A percentile compares a stretch with the other conserved stretches of the same genome.
Evolutionary conservation across 2,797 vertebrate species (phyloP).

Genomic region (Platyrinchus mystaceus): DNA sequence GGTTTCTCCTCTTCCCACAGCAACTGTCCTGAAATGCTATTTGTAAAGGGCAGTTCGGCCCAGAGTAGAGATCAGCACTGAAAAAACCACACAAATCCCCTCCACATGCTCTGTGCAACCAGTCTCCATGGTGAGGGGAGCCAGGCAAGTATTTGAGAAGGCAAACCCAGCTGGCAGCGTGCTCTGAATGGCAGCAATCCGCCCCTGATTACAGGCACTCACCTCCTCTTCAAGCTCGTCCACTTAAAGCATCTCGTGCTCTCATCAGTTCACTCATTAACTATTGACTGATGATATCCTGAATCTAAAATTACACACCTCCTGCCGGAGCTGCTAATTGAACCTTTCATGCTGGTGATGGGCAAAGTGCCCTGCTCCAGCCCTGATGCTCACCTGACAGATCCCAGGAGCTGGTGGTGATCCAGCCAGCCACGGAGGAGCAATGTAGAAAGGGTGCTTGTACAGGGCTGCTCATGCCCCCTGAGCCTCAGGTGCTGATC

Average conservation of each 20-base stretch:
- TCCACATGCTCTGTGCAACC: fast-evolving
- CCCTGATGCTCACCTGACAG: neutral
- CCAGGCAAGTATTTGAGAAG: conserved; percentile 26
- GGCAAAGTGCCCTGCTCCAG: conserved; percentile 16
- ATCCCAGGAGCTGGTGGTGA: fast-evolving
- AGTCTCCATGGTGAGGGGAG: conserved; percentile 57
- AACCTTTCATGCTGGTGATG: conserved; percentile 47
- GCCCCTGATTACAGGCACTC: conserved; percentile 63
- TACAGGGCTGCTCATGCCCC: neutral
- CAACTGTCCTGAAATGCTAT: neutral
- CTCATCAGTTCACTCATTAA: conserved; percentile 71
- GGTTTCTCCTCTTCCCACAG: neutral
- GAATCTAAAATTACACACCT: conserved; percentile 69
- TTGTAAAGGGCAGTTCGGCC: neutral
- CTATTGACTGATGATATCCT: conserved; percentile 66
- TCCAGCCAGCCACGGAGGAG: fast-evolving
- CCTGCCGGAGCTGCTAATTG: conserved; percentile 60
- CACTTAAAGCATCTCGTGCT: conserved; percentile 27
- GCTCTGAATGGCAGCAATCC: conserved; percentile 66
- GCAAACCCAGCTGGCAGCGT: conserved; percentile 49
- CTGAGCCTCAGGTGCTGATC: neutral
- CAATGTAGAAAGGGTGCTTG: neutral
- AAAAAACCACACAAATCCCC: neutral
- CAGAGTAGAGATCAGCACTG: neutral
- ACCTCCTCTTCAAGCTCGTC: conserved; percentile 57